Base-by-base conservation (phyloP, 2,888 invertebrate genomes). In the Ormyrus pomaceus region DNA sequence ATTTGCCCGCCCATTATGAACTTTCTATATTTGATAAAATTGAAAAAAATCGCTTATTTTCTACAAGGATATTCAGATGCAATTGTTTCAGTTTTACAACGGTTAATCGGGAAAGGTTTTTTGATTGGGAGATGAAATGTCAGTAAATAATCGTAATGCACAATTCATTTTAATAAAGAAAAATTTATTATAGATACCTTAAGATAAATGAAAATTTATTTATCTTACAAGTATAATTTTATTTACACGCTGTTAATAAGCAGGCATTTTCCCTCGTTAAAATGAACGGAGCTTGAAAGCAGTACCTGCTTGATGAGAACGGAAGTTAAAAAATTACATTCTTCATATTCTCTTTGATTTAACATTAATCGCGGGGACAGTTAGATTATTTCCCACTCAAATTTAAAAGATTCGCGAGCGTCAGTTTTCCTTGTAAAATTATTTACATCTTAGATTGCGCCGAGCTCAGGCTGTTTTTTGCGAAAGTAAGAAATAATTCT, bases 221-320 rank as follows among this genome's bases (percentile, higher is more conserved):
- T 78, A 78, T 80, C 77, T 80, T 80, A 80, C 78, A 80, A 75
- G 11, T 80, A 73, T 69, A 61, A 65, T 78, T 34, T 61, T 82
- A 82, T 80, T 61, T 82, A 82, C 79, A 81, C 34, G 34, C 5
- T 73, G 50, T 71, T 53, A 69, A 55, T 79, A 64, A 79, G 69
- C 73, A 61, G 76, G 72, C 70, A 53, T 58, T 70, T 34, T 34
- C 19, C 55, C 64, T 59, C 34, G 51, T 64, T 59, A 59, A 34
- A 70, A 53, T 66, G 19, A 77, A 73, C 53, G 34, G 55, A 74
- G 61, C 55, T 46, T 48, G 8, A 70, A 70, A 74, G 62, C 46
- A 13, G 6, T 74, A 56, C 62, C 58, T 61, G 64, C 58, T 68
- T 13, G 6, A 59, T 58, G 46, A 10, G 34, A 65, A 59, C 55